Evolutionary conservation across 2,113 vertebrate genomes (phyloP), one percentile per base, ranked within the genome.

Genomic region (Asarcornis scutulata): DNA sequence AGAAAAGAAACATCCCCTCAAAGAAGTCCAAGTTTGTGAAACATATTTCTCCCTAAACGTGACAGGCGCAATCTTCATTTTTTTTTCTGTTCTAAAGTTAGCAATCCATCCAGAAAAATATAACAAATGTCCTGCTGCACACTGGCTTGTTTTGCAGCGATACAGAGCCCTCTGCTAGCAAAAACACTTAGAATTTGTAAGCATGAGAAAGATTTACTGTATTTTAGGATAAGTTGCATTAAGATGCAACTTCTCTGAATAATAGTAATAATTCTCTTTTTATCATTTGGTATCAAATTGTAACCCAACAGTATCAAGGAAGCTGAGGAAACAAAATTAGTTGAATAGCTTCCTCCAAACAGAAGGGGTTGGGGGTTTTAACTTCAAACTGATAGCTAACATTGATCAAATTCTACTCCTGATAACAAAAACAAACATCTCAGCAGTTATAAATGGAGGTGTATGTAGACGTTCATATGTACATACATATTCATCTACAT

Each of bases 1-100:
- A 94, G 29, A 58, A 73, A 73, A 85, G 62, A 83, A 96, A 84
- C 78, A 90, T 80, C 69, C 91, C 84, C 78, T 55, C 96, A 86
- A 96, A 96, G 91, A 88, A 95, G 90, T 74, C n/a, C 91, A 71
- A 91, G 94, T 97, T 96, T 95, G 97, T 96, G 96, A 95, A 97
- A 38, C 25, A 21, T 95, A 93, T 95, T 89, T 97, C 93, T 95
- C 93, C 81, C 79, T 69, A 87, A 84, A 91, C 86, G 31, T 90
- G 97, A 96, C 95, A 96, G 92, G 85, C 58, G 75, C 67, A 89
- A 91, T 93, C 73, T 95, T 91, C 76, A 85, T 82, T 89, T 83
- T 77, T 78, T 59, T 78, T 59, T 31, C 89, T 87, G 48, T 95
- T 95, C 79, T 94, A 67, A 93, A 96, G 91, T 95, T 94, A 95